Evolutionary conservation across 2,888 invertebrate genomes (phyloP), one percentile per base, ranked within the genome.

Genomic region (Geotrupes spiniger): DNA sequence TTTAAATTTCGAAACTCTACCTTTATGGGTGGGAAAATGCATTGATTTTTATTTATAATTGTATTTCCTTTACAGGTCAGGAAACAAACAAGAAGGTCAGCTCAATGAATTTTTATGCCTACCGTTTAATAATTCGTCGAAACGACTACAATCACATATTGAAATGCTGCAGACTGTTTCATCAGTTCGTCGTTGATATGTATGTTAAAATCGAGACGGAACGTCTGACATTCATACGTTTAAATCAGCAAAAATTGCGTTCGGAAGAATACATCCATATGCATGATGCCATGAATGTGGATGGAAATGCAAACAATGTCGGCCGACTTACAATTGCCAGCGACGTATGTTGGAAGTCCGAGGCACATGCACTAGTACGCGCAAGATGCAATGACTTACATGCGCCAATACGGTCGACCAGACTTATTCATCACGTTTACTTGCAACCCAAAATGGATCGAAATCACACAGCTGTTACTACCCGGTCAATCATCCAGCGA

Each of bases 151-250:
- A 67, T 47, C 41, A 59, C 46, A 54, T 71, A 12, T 40, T 65
- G 5, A 42, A 49, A 14, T 33, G 33, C 11, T 12, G 33, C 11
- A 5, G 15, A 11, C 42, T 71, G 4, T 65, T 63, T 45, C 60
- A 67, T 36, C 70, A 71, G 49, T 71, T 53, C 51, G 45, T 58
- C n/a, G 70, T 71, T 25, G 66, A 72, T 51, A 68, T 67, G 68
- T 72, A 69, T 50, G 68, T 54, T 0, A 71, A 71, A 62, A 63
- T 71, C 8, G 69, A 71, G 52, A 63, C 56, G 4, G 69, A 70
- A 60, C 62, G 67, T 27, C 46, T 71, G 17, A 29, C 36, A 39
- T 71, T 49, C 53, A 55, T 71, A 10, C 44, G 63, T 31, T 58
- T 53, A 10, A 69, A 69, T 46, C 63, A 69, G 54, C 16, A 36